Evolutionary conservation across 2,113 vertebrate genomes (phyloP), one percentile per base, ranked within the genome.

Genomic region (Alexandromys fortis): DNA sequence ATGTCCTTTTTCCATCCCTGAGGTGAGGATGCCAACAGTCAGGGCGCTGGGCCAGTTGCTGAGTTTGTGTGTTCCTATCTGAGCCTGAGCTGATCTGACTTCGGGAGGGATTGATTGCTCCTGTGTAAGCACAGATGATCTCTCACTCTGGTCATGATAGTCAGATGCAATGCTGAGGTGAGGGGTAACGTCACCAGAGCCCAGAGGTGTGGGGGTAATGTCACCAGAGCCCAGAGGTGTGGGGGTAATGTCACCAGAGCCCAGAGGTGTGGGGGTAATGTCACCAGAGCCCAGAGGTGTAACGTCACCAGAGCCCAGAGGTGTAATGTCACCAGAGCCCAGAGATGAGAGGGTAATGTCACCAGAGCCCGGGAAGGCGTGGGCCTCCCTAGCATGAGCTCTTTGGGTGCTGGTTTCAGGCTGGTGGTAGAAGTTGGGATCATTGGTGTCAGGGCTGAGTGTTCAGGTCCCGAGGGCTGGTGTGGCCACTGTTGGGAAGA

Each of bases 201-300:
- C 52, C 52, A 55, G 11, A 55, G 7, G 3, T 0, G 19, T n/a
- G 6, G 38, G 4, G 33, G 12, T 8, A 6, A 0, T 13, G 0
- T 47, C 14, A 11, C 45, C 2, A 28, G 42, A 49, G 16, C 19
- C 52, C 52, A 55, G 11, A 55, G 7, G 2, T 0, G 17, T 8
- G 38, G 3, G 52, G 14, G 14, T 11, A 6, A 7, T 47, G 47
- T 45, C 1, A 28, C 49, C 11, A 13, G 42, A 49, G 21, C 19
- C 52, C 52, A 55, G 14, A 55, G 52, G 14, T 16, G 14, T 16
- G 55, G 55, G 3, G 47, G 9, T 49, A 49, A 49, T 11, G 10
- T 49, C 47, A 49, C 47, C 10, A 1, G 47, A 49, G 47, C 47
- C 45, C 45, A 6, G 42, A 42, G 42, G 42, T 42, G 11, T 52